These are phyloP conservation scores for Palloptera scutellata DNA, from an alignment of 2,888 invertebrate species.

Conservation along the genomic window DNA sequence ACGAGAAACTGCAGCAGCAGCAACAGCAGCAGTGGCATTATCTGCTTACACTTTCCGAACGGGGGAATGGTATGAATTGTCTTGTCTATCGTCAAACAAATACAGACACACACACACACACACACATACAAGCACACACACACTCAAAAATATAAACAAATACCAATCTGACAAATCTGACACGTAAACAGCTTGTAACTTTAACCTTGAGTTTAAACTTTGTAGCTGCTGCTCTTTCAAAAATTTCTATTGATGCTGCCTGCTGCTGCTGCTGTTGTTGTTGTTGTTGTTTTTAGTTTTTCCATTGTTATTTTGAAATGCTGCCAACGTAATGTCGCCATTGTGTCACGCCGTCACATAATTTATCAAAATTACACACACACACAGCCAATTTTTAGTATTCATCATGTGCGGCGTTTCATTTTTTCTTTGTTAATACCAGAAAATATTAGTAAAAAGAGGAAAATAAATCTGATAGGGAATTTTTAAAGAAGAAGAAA, in stretches of 20 bases:
- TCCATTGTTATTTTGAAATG: too few species aligned
- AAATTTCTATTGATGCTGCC: constrained; percentile 18
- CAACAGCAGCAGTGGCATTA: too few species aligned
- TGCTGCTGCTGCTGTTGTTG: too few species aligned
- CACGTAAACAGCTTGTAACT: constrained; percentile 36
- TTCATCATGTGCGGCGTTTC: constrained; percentile 22
- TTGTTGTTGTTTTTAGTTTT: too few species aligned
- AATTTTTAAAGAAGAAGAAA: background rate
- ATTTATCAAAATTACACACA: constrained; percentile 41
- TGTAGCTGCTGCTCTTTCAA: constrained; percentile 18
- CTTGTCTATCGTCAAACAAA: too few species aligned
- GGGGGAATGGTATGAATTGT: too few species aligned
- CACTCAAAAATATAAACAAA: background rate
- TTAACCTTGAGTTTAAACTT: constrained; percentile 38
- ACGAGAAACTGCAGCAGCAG: background rate
- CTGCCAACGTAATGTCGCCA: too few species aligned
- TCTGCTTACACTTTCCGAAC: too few species aligned
- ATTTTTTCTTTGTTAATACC: background rate
- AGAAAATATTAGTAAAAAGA: too few species aligned
- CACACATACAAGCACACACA: background rate
- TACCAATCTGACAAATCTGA: constrained; percentile 26
- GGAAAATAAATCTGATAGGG: too few species aligned
- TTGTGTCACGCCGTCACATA: constrained; percentile 27
- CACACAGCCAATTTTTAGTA: constrained; percentile 7
- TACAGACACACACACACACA: background rate